Percentiles rank a stretch among this genome's conserved stretches.
Evolutionary conservation across 2,113 vertebrate genomes (phyloP).

Genomic region (Prolemur simus): DNA sequence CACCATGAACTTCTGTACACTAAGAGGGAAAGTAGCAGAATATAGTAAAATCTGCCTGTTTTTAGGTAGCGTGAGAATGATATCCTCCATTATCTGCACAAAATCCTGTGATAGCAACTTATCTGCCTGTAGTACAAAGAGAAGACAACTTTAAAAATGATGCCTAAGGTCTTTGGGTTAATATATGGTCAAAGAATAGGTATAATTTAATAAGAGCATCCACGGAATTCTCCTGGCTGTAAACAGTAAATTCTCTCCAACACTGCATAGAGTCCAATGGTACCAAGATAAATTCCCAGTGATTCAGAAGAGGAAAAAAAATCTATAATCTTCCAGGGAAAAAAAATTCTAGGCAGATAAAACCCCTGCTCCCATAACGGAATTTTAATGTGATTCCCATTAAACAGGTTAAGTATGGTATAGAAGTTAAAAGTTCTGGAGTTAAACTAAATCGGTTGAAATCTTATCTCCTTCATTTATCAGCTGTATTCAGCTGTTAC

Average conservation of each 20-base stretch:
- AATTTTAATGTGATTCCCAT: conserved; percentile 8
- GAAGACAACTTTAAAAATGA: conserved; percentile 9
- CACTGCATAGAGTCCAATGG: neutral
- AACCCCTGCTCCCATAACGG: neutral
- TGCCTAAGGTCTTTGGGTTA: neutral
- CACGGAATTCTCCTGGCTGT: neutral
- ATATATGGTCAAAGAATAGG: neutral
- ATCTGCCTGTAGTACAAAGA: conserved; percentile 90
- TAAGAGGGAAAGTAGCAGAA: conserved; percentile 98
- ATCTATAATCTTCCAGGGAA: neutral
- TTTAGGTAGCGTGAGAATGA: conserved; percentile 96
- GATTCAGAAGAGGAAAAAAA: neutral
- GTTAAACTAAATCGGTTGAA: conserved; percentile 12
- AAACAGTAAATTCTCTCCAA: neutral
- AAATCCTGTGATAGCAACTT: conserved; percentile 99
- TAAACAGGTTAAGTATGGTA: neutral
- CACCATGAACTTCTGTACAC: conserved; percentile 99
- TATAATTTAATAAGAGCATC: neutral
- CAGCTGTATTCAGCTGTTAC: neutral
- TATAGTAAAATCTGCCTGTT: conserved; percentile 99
- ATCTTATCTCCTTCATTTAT: neutral
- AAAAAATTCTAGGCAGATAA: neutral
- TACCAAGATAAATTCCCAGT: neutral
- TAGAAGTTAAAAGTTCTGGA: neutral
- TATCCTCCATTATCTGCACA: conserved; percentile 99